phyloP scores from a whole-genome alignment of 2,113 vertebrate genomes.

The Mobula birostris region DNA sequence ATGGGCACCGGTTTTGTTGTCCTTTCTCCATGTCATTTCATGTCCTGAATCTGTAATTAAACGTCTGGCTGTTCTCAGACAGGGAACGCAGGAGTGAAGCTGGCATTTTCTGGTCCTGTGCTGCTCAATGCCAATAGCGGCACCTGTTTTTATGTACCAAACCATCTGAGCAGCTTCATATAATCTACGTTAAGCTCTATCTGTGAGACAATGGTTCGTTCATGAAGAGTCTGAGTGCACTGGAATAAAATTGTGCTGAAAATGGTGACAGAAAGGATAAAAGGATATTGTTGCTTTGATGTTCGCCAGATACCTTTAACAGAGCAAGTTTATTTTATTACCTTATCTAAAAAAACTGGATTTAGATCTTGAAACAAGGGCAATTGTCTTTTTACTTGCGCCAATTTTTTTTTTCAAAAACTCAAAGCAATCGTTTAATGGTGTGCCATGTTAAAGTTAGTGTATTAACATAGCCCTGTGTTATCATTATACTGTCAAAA shows the following conservation, averaged over 20 bases:
- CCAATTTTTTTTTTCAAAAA: constrained; percentile 5
- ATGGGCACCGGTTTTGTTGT: not conserved
- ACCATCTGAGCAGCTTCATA: not conserved
- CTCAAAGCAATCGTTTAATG: not conserved
- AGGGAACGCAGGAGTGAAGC: not conserved
- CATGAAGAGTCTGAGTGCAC: not conserved
- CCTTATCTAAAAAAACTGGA: not conserved
- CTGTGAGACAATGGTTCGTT: not conserved
- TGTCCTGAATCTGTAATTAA: too few relatives aligned
- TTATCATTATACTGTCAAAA: not conserved
- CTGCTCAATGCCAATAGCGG: not conserved
- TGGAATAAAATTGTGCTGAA: too few relatives aligned
- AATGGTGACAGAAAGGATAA: not conserved
- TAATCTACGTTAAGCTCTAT: not conserved
- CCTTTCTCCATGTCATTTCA: not conserved
- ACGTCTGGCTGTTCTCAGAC: too few relatives aligned
- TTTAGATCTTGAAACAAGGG: not conserved
- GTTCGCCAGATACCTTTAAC: not conserved
- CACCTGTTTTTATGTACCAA: not conserved
- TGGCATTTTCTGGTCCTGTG: not conserved
- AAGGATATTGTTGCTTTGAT: not conserved
- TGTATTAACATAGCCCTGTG: not conserved
- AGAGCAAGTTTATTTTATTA: constrained; percentile 16
- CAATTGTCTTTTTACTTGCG: not conserved
- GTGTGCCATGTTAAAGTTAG: not conserved